Conservation (phyloP, 2,888 invertebrate species). For the Coelinius sp. region DNA sequence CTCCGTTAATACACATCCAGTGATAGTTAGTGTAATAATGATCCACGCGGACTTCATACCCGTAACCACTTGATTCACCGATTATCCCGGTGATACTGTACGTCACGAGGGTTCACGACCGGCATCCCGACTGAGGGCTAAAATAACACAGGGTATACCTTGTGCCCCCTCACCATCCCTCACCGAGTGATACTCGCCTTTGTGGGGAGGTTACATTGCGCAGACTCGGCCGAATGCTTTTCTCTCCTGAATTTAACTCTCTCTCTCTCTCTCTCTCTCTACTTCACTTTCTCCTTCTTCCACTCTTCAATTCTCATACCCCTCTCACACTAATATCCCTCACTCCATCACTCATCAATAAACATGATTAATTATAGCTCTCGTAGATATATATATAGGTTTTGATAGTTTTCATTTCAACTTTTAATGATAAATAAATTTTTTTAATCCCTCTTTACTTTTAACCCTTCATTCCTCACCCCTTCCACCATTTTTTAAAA, state of each 20-base stretch:
- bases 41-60: slow-evolving; percentile 46
- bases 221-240: not conserved
- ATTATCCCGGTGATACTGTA: slow-evolving; percentile 61
- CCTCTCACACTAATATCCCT: slow-evolving; percentile 52
- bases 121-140: slow-evolving; percentile 69
- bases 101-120: slow-evolving; percentile 65
- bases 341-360: slow-evolving; percentile 63
- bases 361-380: slow-evolving; percentile 63
- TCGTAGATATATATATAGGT: slow-evolving; percentile 21
- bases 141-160: slow-evolving; percentile 39
- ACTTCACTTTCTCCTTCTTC: too few relatives aligned
- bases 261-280: too few relatives aligned
- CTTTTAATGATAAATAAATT: not conserved
- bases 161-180: not conserved
- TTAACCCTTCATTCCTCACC: too few relatives aligned
- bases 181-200: not conserved
- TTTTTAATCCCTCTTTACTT: too few relatives aligned
- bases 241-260: slow-evolving; percentile 44
- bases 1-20: slow-evolving; percentile 53
- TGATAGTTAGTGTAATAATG: slow-evolving; percentile 45
- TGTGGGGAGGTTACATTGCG: not conserved
- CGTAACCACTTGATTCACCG: slow-evolving; percentile 58
- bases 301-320: too few relatives aligned
- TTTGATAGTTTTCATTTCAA: too few relatives aligned
- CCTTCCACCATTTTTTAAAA: too few relatives aligned